Percentiles rank a stretch among this genome's conserved stretches.
phyloP scores from a whole-genome alignment of 2,888 invertebrate genomes.

The Meteorus colon region DNA sequence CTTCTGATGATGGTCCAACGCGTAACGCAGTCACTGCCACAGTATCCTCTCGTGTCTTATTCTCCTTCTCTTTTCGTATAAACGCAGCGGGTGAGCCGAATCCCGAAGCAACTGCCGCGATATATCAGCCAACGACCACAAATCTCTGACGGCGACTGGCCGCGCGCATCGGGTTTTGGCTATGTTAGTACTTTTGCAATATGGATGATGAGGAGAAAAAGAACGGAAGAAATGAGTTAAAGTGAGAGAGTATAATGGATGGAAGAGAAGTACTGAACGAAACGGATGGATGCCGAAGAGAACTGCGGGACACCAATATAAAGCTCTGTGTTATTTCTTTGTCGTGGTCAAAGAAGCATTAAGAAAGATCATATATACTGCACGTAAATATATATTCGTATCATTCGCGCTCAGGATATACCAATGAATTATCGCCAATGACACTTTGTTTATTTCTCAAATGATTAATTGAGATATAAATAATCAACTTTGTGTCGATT shows the following conservation, averaged over 20 bases:
- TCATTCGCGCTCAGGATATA: slow-evolving; percentile 35
- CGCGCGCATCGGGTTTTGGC: slow-evolving; percentile 50
- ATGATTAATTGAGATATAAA: slow-evolving; percentile 34
- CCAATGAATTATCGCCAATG: slow-evolving; percentile 28
- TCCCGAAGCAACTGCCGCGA: slow-evolving; percentile 61
- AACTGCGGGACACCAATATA: slow-evolving; percentile 48
- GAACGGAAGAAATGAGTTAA: slow-evolving; percentile 14
- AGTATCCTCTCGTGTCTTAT: not conserved
- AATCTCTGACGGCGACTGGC: slow-evolving; percentile 58
- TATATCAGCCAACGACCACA: slow-evolving; percentile 67
- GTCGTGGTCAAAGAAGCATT: slow-evolving; percentile 43
- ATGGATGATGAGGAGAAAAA: slow-evolving; percentile 39
- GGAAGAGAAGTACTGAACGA: slow-evolving; percentile 19
- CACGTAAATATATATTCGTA: slow-evolving; percentile 15
- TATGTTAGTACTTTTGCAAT: slow-evolving; percentile 34
- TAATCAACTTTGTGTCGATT: slow-evolving; percentile 14
- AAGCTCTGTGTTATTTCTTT: slow-evolving; percentile 46
- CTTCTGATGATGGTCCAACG: slow-evolving; percentile 2
- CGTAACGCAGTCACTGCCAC: not conserved
- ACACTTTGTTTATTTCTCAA: slow-evolving; percentile 37
- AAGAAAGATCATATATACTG: slow-evolving; percentile 25
- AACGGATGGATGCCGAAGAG: slow-evolving; percentile 44
- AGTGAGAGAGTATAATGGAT: not conserved
- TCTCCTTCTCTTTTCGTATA: slow-evolving; percentile 30
- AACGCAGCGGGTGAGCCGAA: slow-evolving; percentile 36